Evolutionary conservation across 2,797 vertebrate species (phyloP).

Genomic region (Chiroxiphia lanceolata): DNA sequence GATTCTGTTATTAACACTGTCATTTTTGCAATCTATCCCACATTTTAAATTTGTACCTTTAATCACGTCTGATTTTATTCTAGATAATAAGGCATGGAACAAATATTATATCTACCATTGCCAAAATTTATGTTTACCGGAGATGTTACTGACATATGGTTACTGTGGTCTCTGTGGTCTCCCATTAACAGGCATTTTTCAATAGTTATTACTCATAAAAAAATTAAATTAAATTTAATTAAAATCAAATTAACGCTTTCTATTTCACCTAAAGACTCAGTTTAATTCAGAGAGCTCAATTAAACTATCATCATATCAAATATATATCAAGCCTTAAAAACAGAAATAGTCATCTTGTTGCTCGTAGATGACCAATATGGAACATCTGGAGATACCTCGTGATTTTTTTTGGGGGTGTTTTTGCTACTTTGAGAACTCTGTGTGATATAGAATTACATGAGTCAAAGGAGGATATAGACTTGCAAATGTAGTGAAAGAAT

Average conservation of each 20-base stretch:
- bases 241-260: neutral
- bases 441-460: neutral
- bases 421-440: neutral
- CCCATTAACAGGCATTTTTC: neutral
- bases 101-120: neutral
- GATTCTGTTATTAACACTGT: neutral
- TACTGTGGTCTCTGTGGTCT: neutral
- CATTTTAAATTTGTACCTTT: neutral
- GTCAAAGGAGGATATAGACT: neutral
- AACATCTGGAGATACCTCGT: neutral
- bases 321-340: neutral
- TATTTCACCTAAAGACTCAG: neutral
- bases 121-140: neutral
- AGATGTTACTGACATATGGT: neutral
- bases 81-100: neutral
- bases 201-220: neutral
- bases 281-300: neutral
- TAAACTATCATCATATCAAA: neutral
- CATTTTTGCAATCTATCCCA: neutral
- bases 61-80: neutral
- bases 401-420: neutral
- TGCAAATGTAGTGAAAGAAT: neutral
- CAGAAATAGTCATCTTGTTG: neutral
- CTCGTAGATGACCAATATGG: neutral
- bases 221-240: neutral